Conservation (phyloP, 2,113 vertebrate genomes). For the Hypocryptadius cinnamomeus region DNA sequence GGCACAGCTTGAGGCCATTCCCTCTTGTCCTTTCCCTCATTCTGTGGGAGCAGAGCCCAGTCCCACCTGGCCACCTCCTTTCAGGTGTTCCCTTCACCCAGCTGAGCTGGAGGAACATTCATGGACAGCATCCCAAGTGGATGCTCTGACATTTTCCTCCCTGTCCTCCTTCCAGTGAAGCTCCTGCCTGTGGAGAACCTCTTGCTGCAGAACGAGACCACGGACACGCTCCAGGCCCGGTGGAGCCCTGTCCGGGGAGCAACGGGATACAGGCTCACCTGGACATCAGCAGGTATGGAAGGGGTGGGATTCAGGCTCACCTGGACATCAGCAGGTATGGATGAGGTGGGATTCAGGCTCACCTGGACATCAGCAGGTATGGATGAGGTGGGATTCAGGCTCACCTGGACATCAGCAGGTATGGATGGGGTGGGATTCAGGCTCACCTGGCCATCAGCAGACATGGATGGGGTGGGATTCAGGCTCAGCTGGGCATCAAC, state of each 20-base stretch:
- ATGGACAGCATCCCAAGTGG: background rate
- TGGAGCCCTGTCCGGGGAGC: conserved; percentile 81
- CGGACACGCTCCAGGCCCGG: conserved; percentile 76
- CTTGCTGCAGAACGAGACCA: conserved; percentile 81
- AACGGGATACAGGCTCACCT: conserved; percentile 84
- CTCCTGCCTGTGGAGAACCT: conserved; percentile 74
- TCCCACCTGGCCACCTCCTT: background rate
- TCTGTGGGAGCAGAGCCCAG: rapidly evolving
- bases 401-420: background rate
- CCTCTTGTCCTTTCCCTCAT: background rate
- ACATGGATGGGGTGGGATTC: rapidly evolving
- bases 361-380: background rate
- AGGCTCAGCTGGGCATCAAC: background rate
- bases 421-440: conserved; percentile 25
- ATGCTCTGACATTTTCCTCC: background rate
- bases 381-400: too few relatives aligned
- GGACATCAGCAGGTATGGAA: conserved; percentile 23
- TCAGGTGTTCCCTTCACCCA: background rate
- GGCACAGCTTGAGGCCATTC: background rate
- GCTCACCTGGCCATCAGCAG: conserved; percentile 73
- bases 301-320: conserved; percentile 69
- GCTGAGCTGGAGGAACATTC: background rate
- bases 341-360: background rate
- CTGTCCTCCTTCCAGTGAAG: conserved; percentile 71
- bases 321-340: conserved; percentile 51